Conservation (phyloP, 2,113 vertebrate species). For the Microcebus griseorufus region DNA sequence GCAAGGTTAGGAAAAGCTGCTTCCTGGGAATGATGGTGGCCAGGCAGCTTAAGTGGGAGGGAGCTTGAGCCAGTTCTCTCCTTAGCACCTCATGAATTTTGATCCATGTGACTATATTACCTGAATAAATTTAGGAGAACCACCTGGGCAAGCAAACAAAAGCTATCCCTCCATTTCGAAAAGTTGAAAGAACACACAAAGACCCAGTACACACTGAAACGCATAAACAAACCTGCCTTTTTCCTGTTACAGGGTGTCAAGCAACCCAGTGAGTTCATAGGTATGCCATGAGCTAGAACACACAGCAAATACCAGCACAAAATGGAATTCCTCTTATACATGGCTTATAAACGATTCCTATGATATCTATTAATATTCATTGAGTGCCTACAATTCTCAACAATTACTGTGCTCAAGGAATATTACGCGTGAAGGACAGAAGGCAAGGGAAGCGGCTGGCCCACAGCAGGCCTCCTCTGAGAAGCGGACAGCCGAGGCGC, state of each 20-base stretch:
- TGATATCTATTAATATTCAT: background rate
- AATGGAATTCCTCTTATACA: background rate
- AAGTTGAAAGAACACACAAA: background rate
- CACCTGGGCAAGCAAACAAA: background rate
- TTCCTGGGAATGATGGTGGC: background rate
- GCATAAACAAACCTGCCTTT: rapidly evolving
- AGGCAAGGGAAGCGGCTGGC: rapidly evolving
- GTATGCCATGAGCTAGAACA: background rate
- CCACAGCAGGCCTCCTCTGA: background rate
- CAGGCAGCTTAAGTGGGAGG: background rate
- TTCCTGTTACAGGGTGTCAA: background rate
- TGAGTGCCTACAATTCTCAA: background rate
- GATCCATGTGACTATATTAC: background rate
- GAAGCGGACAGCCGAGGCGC: background rate
- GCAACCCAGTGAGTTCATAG: background rate
- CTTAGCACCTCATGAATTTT: background rate
- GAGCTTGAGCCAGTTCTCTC: background rate
- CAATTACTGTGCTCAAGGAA: background rate
- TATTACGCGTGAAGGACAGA: background rate
- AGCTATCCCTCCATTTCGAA: background rate
- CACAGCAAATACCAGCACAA: rapidly evolving
- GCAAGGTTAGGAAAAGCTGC: background rate
- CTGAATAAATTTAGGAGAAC: background rate
- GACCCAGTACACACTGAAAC: background rate
- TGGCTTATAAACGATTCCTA: background rate